Percentiles rank a stretch among this genome's conserved stretches.
Evolutionary conservation across 2,888 invertebrate genomes (phyloP).

Genomic region (Spodoptera picta): DNA sequence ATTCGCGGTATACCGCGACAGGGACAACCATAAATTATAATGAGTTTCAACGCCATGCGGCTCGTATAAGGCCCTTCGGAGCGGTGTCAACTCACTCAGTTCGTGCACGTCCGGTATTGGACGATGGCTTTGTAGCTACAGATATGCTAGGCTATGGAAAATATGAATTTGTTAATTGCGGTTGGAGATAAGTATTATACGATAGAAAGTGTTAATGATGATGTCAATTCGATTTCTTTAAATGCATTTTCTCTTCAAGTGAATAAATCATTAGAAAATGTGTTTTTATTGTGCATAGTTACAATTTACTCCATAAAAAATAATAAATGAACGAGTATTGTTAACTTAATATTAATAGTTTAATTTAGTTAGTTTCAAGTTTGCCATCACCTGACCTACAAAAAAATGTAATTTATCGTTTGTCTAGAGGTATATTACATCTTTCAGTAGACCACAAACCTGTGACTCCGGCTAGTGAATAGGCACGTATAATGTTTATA

Average conservation of each 20-base stretch:
- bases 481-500: constrained; percentile 43
- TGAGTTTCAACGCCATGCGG: constrained; percentile 71
- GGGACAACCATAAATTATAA: constrained; percentile 85
- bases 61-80: constrained; percentile 50
- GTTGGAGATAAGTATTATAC: too few relatives aligned
- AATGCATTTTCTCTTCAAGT: too few relatives aligned
- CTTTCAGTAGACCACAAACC: constrained; percentile 25
- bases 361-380: too few relatives aligned
- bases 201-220: too few relatives aligned
- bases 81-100: constrained; percentile 46
- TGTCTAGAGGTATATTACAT: constrained; percentile 8
- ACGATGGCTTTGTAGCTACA: constrained; percentile 34
- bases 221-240: neutral
- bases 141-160: constrained; percentile 38
- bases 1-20: constrained; percentile 70
- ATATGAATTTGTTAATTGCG: neutral
- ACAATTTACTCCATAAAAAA: too few relatives aligned
- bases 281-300: too few relatives aligned
- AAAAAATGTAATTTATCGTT: too few relatives aligned
- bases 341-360: too few relatives aligned
- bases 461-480: constrained; percentile 32
- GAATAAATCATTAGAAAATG: too few relatives aligned
- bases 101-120: constrained; percentile 62
- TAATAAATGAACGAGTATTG: too few relatives aligned
- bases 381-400: too few relatives aligned